Percentiles rank a stretch among this genome's conserved stretches.
These are phyloP conservation scores for Orthonyx spaldingii DNA, from an alignment of 2,113 vertebrate species.

Conservation along the genomic window DNA sequence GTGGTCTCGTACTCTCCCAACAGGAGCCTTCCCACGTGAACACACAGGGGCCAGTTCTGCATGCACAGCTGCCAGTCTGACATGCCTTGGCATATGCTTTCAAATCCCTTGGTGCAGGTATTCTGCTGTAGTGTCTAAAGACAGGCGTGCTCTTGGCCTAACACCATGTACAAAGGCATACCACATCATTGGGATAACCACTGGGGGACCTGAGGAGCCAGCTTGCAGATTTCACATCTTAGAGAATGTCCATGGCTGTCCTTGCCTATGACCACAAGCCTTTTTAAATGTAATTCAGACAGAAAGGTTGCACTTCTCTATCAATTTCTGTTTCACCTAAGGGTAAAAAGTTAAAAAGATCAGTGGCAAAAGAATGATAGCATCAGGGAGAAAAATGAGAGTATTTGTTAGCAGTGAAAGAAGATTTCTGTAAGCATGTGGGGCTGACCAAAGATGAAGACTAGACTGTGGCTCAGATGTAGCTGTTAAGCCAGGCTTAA, in stretches of 20 bases:
- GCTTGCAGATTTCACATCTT: not conserved
- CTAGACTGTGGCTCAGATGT: not conserved
- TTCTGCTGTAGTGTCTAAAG: not conserved
- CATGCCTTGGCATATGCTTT: not conserved
- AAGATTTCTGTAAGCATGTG: not conserved
- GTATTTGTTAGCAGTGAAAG: not conserved
- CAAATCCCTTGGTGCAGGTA: fast-evolving
- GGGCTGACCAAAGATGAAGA: not conserved
- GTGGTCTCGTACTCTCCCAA: not conserved
- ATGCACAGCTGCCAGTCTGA: not conserved
- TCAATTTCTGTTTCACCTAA: not conserved
- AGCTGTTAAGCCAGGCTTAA: not conserved
- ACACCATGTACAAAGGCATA: not conserved
- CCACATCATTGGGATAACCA: not conserved
- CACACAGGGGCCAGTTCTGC: not conserved
- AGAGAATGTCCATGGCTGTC: not conserved
- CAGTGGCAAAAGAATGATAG: not conserved
- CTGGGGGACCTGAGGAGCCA: not conserved
- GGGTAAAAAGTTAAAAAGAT: not conserved
- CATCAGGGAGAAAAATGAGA: not conserved
- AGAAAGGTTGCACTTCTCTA: not conserved
- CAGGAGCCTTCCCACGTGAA: not conserved
- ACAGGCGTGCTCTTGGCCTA: not conserved
- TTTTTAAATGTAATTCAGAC: not conserved
- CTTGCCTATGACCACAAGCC: not conserved